A percentile compares a stretch with the other conserved stretches of the same genome.
Conservation (phyloP, 2,113 vertebrate species). For the Lepus europaeus region DNA sequence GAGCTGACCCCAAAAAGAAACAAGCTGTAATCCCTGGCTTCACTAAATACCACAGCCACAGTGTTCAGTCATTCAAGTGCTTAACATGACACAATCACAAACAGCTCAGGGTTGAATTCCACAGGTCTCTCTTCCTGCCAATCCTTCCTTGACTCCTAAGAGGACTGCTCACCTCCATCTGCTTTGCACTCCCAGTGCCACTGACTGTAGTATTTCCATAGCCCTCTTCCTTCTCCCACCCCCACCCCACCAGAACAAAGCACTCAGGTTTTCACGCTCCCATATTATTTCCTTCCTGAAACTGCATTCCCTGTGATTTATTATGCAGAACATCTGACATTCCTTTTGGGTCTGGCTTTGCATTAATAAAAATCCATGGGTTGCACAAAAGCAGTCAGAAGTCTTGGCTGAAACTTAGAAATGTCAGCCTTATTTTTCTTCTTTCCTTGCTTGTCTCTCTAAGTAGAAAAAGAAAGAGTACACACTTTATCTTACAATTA, state of each 20-base stretch:
- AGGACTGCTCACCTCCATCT: neutral
- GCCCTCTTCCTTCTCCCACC: neutral
- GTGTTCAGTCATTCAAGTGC: neutral
- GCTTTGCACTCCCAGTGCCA: neutral
- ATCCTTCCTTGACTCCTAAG: neutral
- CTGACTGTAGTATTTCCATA: neutral
- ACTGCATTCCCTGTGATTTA: conserved; percentile 35
- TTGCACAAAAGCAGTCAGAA: neutral
- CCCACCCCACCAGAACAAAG: neutral
- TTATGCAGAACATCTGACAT: conserved; percentile 52
- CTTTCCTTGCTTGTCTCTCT: neutral
- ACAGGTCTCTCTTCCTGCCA: neutral
- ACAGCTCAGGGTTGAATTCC: neutral
- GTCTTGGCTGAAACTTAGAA: neutral
- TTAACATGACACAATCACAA: neutral
- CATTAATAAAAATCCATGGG: neutral
- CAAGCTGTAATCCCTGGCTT: neutral
- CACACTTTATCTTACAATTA: neutral
- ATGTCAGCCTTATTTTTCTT: neutral
- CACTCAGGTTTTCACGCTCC: neutral
- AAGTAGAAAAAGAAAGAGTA: neutral
- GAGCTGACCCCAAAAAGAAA: neutral
- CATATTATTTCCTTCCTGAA: conserved; percentile 28
- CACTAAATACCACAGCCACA: neutral
- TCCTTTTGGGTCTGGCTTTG: neutral